Base-by-base conservation (phyloP, 2,888 invertebrate genomes). In the Ophion obscuratus region DNA sequence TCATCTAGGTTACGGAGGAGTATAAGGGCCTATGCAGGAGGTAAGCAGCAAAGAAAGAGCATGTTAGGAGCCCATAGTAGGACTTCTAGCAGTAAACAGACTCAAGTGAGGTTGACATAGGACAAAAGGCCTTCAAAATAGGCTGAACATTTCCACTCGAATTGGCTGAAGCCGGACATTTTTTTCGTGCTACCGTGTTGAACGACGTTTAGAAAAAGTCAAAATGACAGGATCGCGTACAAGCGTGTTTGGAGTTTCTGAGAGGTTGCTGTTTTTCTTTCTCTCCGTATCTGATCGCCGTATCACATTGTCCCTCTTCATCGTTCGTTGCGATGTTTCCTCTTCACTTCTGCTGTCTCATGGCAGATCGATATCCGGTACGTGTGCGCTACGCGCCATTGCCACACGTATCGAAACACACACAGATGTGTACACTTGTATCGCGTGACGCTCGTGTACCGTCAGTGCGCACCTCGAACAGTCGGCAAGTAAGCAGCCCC, bases 291-390 rank as follows among this genome's bases (percentile, higher is more conserved):
- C 61, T 36, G 82, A 80, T 70, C 81, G 59, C 59, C 36, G 67
- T 66, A 80, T 85, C 79, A 70, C 76, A 68, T 82, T 76, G 62
- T 76, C 74, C 61, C 68, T 66, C 80, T 83, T 70, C 47, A 67
- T 57, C 57, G 66, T 62, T 66, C 62, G 59, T 81, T 81, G 76
- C 74, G 59, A n/a, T 79, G 66, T 66, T 83, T 73, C 80, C 20
- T 85, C 73, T 68, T 73, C 70, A 47, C 73, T 68, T 80, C 73
- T 83, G 80, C 80, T 71, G 82, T 82, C 85, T 82, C 76, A 73
- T 67, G 80, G 71, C 53, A 59, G 85, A 80, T 85, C 85, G 83
- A 85, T 85, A 83, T 83, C 80, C 78, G 75, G 81, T 75, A 81
- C 78, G 84, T 86, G 86, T 81, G 73, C 74, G 82, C 74, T 66